phyloP scores from a whole-genome alignment of 2,888 invertebrate species.

The Megaustenia siamemsis region DNA sequence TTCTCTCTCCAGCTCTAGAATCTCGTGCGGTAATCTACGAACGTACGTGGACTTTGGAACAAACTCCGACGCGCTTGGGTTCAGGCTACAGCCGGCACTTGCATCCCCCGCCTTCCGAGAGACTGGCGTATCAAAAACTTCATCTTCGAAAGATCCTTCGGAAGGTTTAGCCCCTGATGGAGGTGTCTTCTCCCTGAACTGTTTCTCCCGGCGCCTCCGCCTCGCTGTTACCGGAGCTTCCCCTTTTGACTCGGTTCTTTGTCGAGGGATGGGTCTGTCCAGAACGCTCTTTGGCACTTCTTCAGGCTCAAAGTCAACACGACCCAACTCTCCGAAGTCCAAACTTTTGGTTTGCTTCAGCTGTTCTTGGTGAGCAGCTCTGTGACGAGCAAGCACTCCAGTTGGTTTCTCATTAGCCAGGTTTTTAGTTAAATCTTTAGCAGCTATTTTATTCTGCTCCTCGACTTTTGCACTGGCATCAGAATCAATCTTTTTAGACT shows the following conservation, averaged over 20 bases:
- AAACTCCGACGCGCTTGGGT: conserved; percentile 49
- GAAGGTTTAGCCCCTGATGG: conserved; percentile 48
- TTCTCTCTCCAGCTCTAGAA: conserved; percentile 41
- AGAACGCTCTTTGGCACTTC: conserved; percentile 49
- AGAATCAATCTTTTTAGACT: neutral
- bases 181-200: conserved; percentile 53
- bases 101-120: conserved; percentile 50
- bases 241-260: conserved; percentile 52
- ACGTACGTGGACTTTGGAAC: conserved; percentile 45
- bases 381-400: neutral
- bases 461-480: neutral
- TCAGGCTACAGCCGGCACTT: conserved; percentile 12
- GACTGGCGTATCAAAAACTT: conserved; percentile 47
- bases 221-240: conserved; percentile 57
- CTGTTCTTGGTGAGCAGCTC: conserved; percentile 35
- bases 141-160: conserved; percentile 52
- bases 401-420: conserved; percentile 8
- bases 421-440: neutral
- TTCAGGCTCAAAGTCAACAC: conserved; percentile 52
- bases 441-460: neutral
- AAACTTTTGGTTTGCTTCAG: conserved; percentile 52
- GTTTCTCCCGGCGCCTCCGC: conserved; percentile 52
- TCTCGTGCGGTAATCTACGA: conserved; percentile 33
- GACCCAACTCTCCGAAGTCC: conserved; percentile 17
- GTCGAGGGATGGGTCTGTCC: conserved; percentile 51